Percentiles rank a stretch among this genome's conserved stretches.
phyloP scores from a whole-genome alignment of 2,113 vertebrate species.

The Alectura lathami region DNA sequence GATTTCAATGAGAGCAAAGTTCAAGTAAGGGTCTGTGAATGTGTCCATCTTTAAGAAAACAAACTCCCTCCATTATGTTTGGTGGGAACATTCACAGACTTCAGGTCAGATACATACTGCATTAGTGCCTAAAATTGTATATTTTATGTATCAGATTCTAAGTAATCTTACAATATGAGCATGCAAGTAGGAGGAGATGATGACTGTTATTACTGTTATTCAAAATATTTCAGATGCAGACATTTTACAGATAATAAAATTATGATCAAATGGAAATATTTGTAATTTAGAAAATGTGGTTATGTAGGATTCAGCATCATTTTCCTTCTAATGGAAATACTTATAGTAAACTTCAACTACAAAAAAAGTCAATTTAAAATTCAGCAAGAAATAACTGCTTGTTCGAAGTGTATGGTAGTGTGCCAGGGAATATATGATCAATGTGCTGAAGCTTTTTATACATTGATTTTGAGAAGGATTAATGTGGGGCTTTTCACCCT shows the following conservation, averaged over 20 bases:
- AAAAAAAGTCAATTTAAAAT: not conserved
- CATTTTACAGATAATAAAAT: slow-evolving; percentile 57
- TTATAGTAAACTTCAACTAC: not conserved
- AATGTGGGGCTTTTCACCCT: not conserved
- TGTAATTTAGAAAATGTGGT: slow-evolving; percentile 25
- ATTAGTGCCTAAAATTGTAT: not conserved
- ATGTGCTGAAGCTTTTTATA: not conserved
- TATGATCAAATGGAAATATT: slow-evolving; percentile 50
- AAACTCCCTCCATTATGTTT: not conserved
- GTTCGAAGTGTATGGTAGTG: not conserved
- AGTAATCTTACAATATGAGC: slow-evolving; percentile 12
- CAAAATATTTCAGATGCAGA: slow-evolving; percentile 63
- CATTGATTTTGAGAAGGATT: not conserved
- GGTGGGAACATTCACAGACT: not conserved
- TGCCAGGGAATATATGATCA: not conserved
- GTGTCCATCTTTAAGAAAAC: not conserved
- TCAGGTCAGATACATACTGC: not conserved
- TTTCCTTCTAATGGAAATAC: not conserved
- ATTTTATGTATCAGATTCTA: slow-evolving; percentile 3
- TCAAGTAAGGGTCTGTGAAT: not conserved
- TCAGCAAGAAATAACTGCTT: not conserved
- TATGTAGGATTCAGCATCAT: not conserved
- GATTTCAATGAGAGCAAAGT: not conserved
- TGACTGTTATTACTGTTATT: slow-evolving; percentile 58
- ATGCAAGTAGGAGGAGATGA: slow-evolving; percentile 62